Evolutionary conservation across 2,797 vertebrate genomes (phyloP).

Genomic region (Hemitrygon akajei): DNA sequence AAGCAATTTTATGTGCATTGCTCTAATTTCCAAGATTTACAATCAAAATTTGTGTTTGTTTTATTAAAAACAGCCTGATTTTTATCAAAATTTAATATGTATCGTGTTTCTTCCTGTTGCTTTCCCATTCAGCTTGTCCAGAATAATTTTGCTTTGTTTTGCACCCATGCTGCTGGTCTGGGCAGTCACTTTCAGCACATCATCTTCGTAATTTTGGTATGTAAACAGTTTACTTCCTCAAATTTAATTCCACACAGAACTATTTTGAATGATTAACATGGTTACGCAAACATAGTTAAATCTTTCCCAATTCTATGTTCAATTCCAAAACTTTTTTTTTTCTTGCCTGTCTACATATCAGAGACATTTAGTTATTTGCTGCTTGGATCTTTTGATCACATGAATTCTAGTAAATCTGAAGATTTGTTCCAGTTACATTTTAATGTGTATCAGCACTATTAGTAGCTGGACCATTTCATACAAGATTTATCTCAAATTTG

Average conservation of each 20-base stretch:
- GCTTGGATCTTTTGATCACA: not conserved
- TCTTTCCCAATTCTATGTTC: not conserved
- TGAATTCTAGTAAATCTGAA: not conserved
- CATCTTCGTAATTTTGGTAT: conserved; percentile 61
- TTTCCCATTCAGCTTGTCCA: conserved; percentile 55
- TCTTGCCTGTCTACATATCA: not conserved
- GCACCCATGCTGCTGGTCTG: conserved; percentile 57
- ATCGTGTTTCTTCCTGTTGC: not conserved
- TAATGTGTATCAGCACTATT: too few relatives aligned
- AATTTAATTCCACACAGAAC: not conserved
- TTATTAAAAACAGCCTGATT: not conserved
- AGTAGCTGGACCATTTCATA: not conserved
- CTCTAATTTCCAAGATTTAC: not conserved
- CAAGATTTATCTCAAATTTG: not conserved
- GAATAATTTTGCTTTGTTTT: conserved; percentile 66
- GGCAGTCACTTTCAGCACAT: conserved; percentile 60
- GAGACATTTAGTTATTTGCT: not conserved
- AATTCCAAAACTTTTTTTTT: not conserved
- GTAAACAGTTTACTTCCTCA: not conserved
- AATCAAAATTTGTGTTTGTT: not conserved
- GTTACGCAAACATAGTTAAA: not conserved
- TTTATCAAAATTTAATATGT: not conserved
- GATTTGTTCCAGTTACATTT: not conserved
- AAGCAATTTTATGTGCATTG: not conserved
- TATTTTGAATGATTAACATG: not conserved